Base-by-base conservation (phyloP, 2,888 invertebrate species). In the Bugulina stolonifera region DNA sequence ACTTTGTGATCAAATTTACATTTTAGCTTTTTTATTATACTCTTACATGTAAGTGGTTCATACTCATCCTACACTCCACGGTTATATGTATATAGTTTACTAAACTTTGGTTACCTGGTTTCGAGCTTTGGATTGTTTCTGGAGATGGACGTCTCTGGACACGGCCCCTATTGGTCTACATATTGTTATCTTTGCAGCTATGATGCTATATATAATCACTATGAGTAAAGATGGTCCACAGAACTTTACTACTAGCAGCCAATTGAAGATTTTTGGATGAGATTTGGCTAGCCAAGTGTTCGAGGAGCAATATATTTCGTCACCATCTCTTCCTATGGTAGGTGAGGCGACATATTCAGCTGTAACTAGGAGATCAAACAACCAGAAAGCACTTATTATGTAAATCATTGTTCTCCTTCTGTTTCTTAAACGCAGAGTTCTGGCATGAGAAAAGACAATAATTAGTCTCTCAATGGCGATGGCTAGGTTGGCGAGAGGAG, bases 171-270 rank as follows among this genome's bases (percentile, higher is more conserved):
- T 64, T 5, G 64, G 64, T 32, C 64, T 27, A n/a, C 64, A 64
- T 32, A 64, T 27, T 14, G 64, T 64, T 2, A 64, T 14, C 27
- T 64, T 64, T 2, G 27, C 64, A 14, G 18, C 32, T 25, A 64
- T 64, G 64, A 64, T 34, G 18, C 25, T 64, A n/a, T 64, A 64
- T 32, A 64, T 64, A 3, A 64, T n/a, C 64, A 64, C 27, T 14
- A 64, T 64, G 10, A 64, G 64, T 14, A 64, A 3, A 32, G 64
- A 64, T 32, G 64, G 64, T 2, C 22, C 64, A n/a, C 64, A 64
- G 64, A 64, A 64, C 64, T 64, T 64, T 2, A 64, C 64, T 5
- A 64, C 64, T 14, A 64, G 64, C 34, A 64, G 27, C 64, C 64
- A 64, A 10, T 27, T 34, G 27, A 64, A 64, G 32, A 64, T n/a